Evolutionary conservation across 2,113 vertebrate species (phyloP).

Genomic region (Apus apus): DNA sequence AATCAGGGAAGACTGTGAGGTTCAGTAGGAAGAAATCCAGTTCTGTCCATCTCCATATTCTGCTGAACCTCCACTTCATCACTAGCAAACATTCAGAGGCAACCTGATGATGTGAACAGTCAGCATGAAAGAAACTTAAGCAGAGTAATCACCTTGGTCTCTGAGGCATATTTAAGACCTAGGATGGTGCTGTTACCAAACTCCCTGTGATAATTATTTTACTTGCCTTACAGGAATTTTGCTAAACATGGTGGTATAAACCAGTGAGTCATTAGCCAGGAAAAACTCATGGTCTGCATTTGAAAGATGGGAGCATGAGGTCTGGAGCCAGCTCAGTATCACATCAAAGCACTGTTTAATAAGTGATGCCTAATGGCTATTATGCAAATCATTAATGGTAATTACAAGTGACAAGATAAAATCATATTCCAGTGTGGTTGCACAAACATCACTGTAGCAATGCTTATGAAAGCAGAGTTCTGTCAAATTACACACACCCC

Average conservation of each 20-base stretch:
- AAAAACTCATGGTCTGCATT: conserved; percentile 28
- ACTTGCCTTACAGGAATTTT: conserved; percentile 23
- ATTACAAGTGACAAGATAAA: conserved; percentile 70
- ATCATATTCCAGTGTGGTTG: conserved; percentile 36
- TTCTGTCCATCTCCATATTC: neutral
- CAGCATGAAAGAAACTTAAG: conserved; percentile 7
- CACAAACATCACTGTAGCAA: conserved; percentile 61
- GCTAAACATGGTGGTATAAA: conserved; percentile 12
- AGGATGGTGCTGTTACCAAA: conserved; percentile 1
- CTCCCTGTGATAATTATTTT: conserved; percentile 31
- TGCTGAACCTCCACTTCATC: neutral
- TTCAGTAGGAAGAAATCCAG: neutral
- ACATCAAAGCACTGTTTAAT: conserved; percentile 63
- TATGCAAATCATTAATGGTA: conserved; percentile 59
- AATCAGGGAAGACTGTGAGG: neutral
- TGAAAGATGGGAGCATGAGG: conserved; percentile 33
- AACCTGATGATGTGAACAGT: neutral
- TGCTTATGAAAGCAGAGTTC: conserved; percentile 50
- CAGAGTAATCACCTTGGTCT: neutral
- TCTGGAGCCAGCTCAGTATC: conserved; percentile 39
- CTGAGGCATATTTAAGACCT: neutral
- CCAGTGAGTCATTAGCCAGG: conserved; percentile 43
- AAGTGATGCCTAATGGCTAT: conserved; percentile 36
- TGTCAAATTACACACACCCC: conserved; percentile 20
- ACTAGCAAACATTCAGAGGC: neutral